Evolutionary conservation across 1,140 invertebrate species (phyloP), one percentile per base, ranked within the genome.

Genomic region (Nomia melanderi): DNA sequence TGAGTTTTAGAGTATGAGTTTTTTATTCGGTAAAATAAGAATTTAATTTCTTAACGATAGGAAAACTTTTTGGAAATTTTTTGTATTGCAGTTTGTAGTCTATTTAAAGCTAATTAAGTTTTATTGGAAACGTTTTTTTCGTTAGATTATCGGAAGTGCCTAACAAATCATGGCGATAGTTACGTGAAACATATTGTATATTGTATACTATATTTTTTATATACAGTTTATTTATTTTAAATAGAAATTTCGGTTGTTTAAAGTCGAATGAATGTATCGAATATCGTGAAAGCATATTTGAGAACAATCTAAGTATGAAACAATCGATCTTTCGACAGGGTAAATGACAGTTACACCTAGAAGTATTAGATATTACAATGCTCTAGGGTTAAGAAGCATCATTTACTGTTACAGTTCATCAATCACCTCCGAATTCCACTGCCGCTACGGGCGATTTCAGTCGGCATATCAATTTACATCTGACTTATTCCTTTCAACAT

Each of bases 401-500:
- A 11, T 78, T 73, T 63, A 33, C 50, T 79, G 53, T 86, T 85
- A 14, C 76, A 90, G 89, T 87, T 54, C 89, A 90, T 66, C 89
- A 90, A 73, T 89, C 88, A 17, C 78, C 88, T 5, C 83, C 90
- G 31, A 89, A 87, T 82, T 88, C 88, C 5, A 84, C 86, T 23
- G 31, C 84, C 27, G 87, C 88, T 50, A 74, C 87, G 12, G 87
- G 82, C 29, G 88, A 90, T 84, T 96, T 96, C 92, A 94, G 95
- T 62, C 93, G 96, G 84, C 96, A 96, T 88, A 96, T 97, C 92
- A 96, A 97, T 91, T 93, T 97, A 64, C 96, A 96, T 91, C 93
- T 97, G 82, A 96, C 96, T 5, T 96, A 97, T 88, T 96, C 96
- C 59, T 96, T 96, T 91, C 96, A 96, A 92, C 95, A 96, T 92